A percentile compares a stretch with the other conserved stretches of the same genome.
Conservation (phyloP, 2,888 invertebrate genomes). For the Campopleginae sp. region DNA sequence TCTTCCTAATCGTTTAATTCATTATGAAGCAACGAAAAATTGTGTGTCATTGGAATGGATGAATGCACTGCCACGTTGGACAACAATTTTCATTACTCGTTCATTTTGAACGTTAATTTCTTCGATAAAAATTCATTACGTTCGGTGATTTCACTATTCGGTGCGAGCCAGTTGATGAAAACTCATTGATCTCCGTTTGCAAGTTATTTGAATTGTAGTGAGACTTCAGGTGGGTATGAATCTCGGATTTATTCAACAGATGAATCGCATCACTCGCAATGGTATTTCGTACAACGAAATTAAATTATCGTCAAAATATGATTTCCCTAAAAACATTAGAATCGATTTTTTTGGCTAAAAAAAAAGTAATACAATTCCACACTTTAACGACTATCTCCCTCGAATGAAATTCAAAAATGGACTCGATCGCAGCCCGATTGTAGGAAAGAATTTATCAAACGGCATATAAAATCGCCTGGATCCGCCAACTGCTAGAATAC, state of each 20-base stretch:
- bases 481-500: background rate
- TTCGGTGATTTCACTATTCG: too few relatives aligned
- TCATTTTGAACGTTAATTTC: too few relatives aligned
- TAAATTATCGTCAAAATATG: background rate
- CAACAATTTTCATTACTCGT: too few relatives aligned
- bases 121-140: too few relatives aligned
- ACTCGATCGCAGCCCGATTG: background rate
- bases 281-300: background rate
- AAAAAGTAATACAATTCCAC: background rate
- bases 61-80: background rate
- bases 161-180: background rate
- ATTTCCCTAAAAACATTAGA: background rate
- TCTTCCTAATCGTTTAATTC: background rate
- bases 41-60: background rate
- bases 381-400: background rate
- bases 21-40: background rate
- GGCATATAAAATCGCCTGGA: background rate
- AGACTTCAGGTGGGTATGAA: slow-evolving; percentile 7
- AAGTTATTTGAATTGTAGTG: background rate
- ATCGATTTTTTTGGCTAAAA: background rate
- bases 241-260: slow-evolving; percentile 5
- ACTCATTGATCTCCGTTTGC: background rate
- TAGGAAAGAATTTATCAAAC: background rate
- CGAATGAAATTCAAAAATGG: background rate
- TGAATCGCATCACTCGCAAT: background rate